Evolutionary conservation across 2,888 invertebrate species (phyloP), one percentile per base, ranked within the genome.

Genomic region (Thecocarcelia acutangulata): DNA sequence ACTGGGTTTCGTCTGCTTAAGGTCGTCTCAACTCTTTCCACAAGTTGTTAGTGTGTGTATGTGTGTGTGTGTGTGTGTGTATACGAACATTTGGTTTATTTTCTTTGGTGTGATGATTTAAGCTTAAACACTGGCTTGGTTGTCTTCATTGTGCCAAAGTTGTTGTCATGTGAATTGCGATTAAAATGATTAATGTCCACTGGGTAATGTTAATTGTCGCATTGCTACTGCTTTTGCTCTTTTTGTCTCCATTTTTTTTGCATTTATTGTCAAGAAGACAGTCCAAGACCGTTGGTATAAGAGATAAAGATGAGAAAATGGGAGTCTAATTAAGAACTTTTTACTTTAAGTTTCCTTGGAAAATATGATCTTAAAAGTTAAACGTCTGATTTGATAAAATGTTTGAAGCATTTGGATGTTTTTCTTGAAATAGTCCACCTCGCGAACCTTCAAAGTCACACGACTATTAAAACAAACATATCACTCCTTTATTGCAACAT

Each of bases 171-270:
- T 87, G 87, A 89, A 88, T 88, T 88, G 88, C 88, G 88, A 88
- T 88, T 88, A 88, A 88, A 89, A 88, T 89, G 88, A 89, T 88
- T 88, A 88, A 88, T 88, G 89, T 86, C 85, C 85, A 85, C 85
- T 87, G 87, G 87, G 87, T 86, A 88, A 89, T 89, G 89, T 89
- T 88, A 88, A 88, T 89, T 88, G 89, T 87, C 87, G 84, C 85
- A 74, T 80, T 83, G 79, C 80, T 70, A 75, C 77, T 70, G 37
- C 19, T 54, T n/a, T 8, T 46, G 5, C 17, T 46, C 42, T 37
- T 6, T 12, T 58, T 21, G 21, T 59, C 21, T 58, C 1, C 8
- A 0, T 9, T 33, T 19, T 64, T 3, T 21, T 54, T 3, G 6
- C 33, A 33, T 37, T 50, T 40, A n/a, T 11, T 15, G 21, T 13